Base-by-base conservation (phyloP, 2,888 invertebrate species). In the Drosophila colorata region DNA sequence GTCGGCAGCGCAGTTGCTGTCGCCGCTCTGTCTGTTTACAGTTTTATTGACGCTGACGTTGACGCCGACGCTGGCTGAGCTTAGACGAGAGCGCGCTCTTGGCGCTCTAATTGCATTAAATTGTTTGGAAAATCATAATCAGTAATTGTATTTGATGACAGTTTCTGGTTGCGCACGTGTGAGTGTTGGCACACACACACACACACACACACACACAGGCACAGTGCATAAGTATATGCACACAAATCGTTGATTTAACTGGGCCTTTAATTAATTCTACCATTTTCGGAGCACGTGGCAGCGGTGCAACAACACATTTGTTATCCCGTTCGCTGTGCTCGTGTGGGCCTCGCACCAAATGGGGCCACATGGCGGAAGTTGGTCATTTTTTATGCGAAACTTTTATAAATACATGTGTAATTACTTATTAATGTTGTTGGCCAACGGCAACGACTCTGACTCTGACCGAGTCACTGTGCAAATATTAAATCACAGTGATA, bases 81-180 rank as follows among this genome's bases (percentile, higher is more conserved):
- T 37, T 5, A 38, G 46, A 40, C 4, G 47, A 38, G 53, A 65
- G 57, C 56, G 57, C 53, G 51, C 78, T 79, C 74, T 77, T 71
- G 52, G 71, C 69, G 73, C 73, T 77, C 78, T 88, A 88, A 88
- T 88, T 88, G 88, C 79, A 90, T 90, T 90, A 88, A 88, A 88
- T 90, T 90, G 89, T 88, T 88, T 88, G 85, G 87, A 90, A 88
- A 90, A 90, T 88, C 85, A 90, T 88, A 87, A 88, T 83, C 85
- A 69, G 87, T 85, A 88, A 88, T 90, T 87, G 88, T 75, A 77
- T 87, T 87, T 88, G 75, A 80, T 75, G 85, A 82, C 77, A 76
- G 80, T 71, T 87, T 71, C 66, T 63, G 35, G 18, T 33, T 41
- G 47, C 9, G n/a, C 61, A 64, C 78, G 77, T 76, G 57, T 60